A percentile compares a stretch with the other conserved stretches of the same genome.
These are phyloP conservation scores for Helicolenus hilgendorfi DNA, from an alignment of 2,797 vertebrate genomes.

Conservation along the genomic window DNA sequence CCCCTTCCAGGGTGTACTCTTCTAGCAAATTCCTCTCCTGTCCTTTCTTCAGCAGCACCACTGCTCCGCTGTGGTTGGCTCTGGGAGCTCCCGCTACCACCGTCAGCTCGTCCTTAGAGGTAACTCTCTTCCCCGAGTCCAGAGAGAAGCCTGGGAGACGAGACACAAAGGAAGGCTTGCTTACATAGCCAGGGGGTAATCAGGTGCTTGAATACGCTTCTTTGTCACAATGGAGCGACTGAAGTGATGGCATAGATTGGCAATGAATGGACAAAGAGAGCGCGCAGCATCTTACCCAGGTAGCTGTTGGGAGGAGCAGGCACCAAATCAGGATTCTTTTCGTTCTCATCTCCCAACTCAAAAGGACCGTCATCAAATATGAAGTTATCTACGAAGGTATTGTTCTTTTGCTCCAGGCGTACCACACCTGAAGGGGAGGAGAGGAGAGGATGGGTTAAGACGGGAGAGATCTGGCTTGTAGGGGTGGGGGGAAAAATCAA, in stretches of 20 bases:
- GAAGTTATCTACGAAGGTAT: slow-evolving; percentile 90
- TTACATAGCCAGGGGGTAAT: neutral
- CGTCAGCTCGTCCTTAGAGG: too few species aligned
- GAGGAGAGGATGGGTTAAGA: neutral
- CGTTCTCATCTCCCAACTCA: slow-evolving; percentile 93
- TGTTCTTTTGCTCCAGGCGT: slow-evolving; percentile 95
- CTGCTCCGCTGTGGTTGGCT: slow-evolving; percentile 96
- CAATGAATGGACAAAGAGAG: neutral
- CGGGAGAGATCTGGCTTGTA: neutral
- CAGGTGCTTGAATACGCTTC: neutral
- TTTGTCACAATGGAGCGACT: neutral
- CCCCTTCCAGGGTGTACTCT: slow-evolving; percentile 93
- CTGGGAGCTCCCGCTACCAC: slow-evolving; percentile 97
- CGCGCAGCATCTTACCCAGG: slow-evolving; percentile 91
- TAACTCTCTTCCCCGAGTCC: slow-evolving; percentile 95
- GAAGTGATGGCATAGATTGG: neutral
- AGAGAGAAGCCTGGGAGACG: slow-evolving; percentile 94
- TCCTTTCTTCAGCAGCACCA: slow-evolving; percentile 93
- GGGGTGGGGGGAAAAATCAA: neutral
- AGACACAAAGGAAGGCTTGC: slow-evolving; percentile 1
- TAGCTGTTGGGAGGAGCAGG: slow-evolving; percentile 96
- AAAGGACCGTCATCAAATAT: slow-evolving; percentile 96
- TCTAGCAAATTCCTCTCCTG: slow-evolving; percentile 14
- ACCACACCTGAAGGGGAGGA: slow-evolving; percentile 91
- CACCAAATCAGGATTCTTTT: slow-evolving; percentile 88